phyloP scores from a whole-genome alignment of 2,113 vertebrate genomes.

The Myiagra hebetior region DNA sequence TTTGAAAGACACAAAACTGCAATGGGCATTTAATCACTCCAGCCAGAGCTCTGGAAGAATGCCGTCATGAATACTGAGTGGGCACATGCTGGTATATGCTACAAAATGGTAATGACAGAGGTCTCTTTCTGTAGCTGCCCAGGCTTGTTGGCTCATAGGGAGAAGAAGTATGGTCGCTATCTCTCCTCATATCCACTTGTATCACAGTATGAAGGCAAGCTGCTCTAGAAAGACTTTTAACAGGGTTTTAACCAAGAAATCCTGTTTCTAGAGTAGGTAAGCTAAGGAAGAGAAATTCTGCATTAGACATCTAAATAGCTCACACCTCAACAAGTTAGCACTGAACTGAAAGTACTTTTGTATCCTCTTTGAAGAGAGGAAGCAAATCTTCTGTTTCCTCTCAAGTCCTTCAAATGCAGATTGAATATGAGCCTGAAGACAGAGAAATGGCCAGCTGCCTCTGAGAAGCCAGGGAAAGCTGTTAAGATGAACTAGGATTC shows the following conservation, averaged over 20 bases:
- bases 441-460: neutral
- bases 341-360: neutral
- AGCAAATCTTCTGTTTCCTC: neutral
- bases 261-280: neutral
- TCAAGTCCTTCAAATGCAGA: neutral
- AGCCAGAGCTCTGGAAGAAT: neutral
- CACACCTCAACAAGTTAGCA: neutral
- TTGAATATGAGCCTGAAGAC: neutral
- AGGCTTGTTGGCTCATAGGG: neutral
- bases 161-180: neutral
- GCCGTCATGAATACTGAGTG: neutral
- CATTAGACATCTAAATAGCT: neutral
- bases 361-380: neutral
- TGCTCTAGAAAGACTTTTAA: neutral
- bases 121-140: neutral
- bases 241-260: neutral
- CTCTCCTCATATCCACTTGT: neutral
- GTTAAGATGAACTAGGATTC: neutral
- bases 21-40: neutral
- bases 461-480: neutral
- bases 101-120: neutral
- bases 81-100: neutral
- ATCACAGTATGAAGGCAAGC: neutral
- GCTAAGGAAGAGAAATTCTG: neutral
- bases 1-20: neutral